Percentiles rank a stretch among this genome's conserved stretches.
These are phyloP conservation scores for Macroglossus sobrinus DNA, from an alignment of 2,113 vertebrate species.

Conservation along the genomic window DNA sequence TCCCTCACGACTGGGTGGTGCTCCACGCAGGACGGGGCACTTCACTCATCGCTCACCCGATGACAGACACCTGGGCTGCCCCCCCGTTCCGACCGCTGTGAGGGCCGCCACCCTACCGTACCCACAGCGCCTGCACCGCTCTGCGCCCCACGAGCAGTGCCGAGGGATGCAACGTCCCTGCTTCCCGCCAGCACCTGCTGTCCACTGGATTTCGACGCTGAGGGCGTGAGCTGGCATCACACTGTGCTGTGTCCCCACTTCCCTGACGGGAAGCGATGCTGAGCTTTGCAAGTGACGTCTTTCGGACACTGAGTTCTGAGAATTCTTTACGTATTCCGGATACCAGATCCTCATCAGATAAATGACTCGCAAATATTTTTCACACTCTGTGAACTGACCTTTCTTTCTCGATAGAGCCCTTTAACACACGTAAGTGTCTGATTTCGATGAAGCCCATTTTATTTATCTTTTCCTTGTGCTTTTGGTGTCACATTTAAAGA, in stretches of 20 bases:
- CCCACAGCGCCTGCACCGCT: background rate
- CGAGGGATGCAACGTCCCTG: accelerated
- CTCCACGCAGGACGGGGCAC: too few species aligned
- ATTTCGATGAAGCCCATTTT: background rate
- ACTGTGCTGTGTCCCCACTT: background rate
- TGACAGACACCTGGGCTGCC: background rate
- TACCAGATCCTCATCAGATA: background rate
- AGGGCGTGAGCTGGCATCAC: too few species aligned
- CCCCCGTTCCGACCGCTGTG: too few species aligned
- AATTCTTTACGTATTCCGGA: background rate
- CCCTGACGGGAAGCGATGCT: background rate
- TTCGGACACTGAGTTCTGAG: background rate
- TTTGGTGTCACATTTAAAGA: background rate
- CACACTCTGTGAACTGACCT: background rate
- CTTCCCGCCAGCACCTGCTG: accelerated
- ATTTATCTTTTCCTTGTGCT: background rate
- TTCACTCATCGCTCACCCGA: too few species aligned
- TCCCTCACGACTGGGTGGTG: background rate
- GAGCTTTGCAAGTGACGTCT: background rate
- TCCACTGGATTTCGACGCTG: accelerated
- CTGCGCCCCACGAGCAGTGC: accelerated
- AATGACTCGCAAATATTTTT: background rate
- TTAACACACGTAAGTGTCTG: background rate
- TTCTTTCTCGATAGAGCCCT: background rate
- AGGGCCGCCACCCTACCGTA: too few species aligned